phyloP scores from a whole-genome alignment of 2,797 vertebrate species.

The Microtus californicus region DNA sequence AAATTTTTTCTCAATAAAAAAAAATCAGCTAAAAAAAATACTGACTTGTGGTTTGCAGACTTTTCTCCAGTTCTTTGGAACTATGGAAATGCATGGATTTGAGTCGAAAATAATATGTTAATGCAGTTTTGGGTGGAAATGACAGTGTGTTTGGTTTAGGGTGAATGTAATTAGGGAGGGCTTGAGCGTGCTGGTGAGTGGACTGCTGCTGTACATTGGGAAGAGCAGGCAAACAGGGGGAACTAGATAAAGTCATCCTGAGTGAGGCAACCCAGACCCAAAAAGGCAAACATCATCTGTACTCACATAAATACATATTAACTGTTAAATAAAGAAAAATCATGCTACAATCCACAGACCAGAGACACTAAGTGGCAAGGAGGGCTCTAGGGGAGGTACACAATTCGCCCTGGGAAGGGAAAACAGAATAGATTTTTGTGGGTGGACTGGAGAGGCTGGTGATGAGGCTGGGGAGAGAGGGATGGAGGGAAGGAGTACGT shows the following conservation, averaged over 20 bases:
- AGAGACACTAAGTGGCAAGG: not conserved
- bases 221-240: not conserved
- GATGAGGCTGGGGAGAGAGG: not conserved
- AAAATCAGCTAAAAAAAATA: too few relatives aligned
- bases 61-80: not conserved
- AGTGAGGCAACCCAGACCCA: not conserved
- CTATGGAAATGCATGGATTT: not conserved
- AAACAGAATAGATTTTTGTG: not conserved
- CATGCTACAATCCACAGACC: not conserved
- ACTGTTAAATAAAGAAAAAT: not conserved
- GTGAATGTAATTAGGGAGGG: not conserved
- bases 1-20: too few relatives aligned
- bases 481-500: not conserved
- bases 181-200: not conserved
- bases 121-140: not conserved
- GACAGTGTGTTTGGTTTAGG: not conserved
- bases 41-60: not conserved
- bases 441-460: not conserved
- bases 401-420: not conserved
- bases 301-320: not conserved
- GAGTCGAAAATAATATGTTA: slow-evolving; percentile 3
- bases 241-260: not conserved
- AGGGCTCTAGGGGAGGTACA: not conserved
- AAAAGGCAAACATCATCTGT: not conserved
- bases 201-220: not conserved